Evolutionary conservation across 2,797 vertebrate species (phyloP).

Genomic region (Glyptemys insculpta): DNA sequence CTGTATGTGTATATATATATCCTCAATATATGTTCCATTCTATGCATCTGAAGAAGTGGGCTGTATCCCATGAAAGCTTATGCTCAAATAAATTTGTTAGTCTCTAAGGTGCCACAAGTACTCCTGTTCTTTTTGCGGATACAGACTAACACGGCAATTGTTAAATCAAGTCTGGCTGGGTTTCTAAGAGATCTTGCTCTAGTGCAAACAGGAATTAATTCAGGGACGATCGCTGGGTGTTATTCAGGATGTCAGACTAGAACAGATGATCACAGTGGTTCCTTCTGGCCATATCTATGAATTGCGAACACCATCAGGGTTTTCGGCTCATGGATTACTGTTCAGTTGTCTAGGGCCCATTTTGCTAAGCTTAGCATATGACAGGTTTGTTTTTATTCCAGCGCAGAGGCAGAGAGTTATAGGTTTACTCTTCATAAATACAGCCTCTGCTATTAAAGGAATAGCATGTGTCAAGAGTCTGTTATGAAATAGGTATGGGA

Average conservation of each 20-base stretch:
- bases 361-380: slow-evolving; percentile 27
- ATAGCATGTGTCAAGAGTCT: not conserved
- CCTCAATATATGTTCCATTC: no score
- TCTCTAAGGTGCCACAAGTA: no score
- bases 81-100: no score
- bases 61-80: no score
- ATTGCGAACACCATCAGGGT: not conserved
- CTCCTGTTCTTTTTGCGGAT: no score
- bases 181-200: not conserved
- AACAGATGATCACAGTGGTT: not conserved
- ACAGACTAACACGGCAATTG: not conserved
- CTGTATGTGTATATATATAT: no score
- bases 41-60: no score
- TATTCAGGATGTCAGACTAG: no score
- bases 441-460: not conserved
- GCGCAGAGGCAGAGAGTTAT: not conserved
- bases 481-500: not conserved
- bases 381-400: not conserved
- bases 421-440: not conserved
- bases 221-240: not conserved
- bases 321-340: slow-evolving; percentile 21
- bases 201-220: not conserved
- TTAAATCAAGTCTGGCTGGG: not conserved
- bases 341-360: not conserved
- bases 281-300: not conserved